Percentiles rank a stretch among this genome's conserved stretches.
Conservation (phyloP, 2,113 vertebrate genomes). For the Neolamprologus cancellatus region DNA sequence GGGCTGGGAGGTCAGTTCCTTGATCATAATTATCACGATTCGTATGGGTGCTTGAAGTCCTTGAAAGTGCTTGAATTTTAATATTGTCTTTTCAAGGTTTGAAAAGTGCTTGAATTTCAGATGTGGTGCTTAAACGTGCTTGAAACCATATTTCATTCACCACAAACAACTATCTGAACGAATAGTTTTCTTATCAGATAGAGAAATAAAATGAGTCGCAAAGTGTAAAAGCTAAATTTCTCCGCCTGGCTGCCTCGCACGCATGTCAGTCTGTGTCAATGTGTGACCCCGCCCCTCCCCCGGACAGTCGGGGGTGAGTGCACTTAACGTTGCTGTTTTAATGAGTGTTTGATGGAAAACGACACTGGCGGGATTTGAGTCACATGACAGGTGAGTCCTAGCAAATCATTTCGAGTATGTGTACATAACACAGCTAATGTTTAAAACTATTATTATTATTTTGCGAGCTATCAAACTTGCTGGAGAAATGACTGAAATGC, state of each 20-base stretch:
- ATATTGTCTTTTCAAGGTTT: not conserved
- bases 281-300: not conserved
- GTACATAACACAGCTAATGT: not conserved
- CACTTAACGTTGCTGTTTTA: rapidly evolving
- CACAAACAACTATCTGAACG: not conserved
- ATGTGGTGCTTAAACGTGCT: not conserved
- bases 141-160: not conserved
- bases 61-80: not conserved
- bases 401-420: rapidly evolving
- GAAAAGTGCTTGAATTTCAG: not conserved
- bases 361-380: not conserved
- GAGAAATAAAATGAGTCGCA: not conserved
- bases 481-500: no score
- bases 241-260: not conserved
- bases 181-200: not conserved
- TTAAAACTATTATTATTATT: no score
- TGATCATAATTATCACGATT: rapidly evolving
- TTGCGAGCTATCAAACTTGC: no score
- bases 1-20: not conserved
- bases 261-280: rapidly evolving
- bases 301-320: rapidly evolving
- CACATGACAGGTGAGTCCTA: not conserved
- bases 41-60: rapidly evolving
- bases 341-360: not conserved
- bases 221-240: not conserved